Evolutionary conservation across 2,888 invertebrate species (phyloP).

Genomic region (Andrena marginata): DNA sequence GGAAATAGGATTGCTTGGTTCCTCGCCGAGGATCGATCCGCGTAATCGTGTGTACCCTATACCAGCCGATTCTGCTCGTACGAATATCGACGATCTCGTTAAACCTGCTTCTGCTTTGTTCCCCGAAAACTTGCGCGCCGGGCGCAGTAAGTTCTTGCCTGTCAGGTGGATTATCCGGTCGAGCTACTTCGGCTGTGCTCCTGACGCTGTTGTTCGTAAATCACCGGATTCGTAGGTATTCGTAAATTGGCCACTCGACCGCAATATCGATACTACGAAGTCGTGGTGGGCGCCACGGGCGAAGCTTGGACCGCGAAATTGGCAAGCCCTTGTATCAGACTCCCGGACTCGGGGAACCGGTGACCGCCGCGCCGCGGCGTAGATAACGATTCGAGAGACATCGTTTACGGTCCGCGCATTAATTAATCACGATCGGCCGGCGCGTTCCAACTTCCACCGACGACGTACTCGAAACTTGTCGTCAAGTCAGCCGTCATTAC

Average conservation of each 20-base stretch:
- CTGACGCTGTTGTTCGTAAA: slow-evolving; percentile 55
- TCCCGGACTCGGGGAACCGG: slow-evolving; percentile 13
- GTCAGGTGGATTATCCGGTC: slow-evolving; percentile 52
- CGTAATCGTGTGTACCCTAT: background rate
- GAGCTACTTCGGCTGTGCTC: slow-evolving; percentile 21
- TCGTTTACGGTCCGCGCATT: slow-evolving; percentile 38
- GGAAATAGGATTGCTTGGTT: background rate
- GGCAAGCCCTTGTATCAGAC: slow-evolving; percentile 42
- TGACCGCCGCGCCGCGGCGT: background rate
- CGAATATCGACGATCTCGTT: slow-evolving; percentile 46
- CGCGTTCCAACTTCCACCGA: background rate
- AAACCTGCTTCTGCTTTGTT: slow-evolving; percentile 39
- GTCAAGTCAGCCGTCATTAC: slow-evolving; percentile 1
- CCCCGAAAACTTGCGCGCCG: background rate
- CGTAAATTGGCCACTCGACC: slow-evolving; percentile 67
- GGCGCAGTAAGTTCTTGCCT: slow-evolving; percentile 15
- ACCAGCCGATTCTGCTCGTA: slow-evolving; percentile 5
- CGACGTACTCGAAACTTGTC: background rate
- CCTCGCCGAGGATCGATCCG: background rate
- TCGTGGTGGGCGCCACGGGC: slow-evolving; percentile 14
- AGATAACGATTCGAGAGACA: slow-evolving; percentile 42
- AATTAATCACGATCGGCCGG: slow-evolving; percentile 50
- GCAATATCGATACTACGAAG: slow-evolving; percentile 62
- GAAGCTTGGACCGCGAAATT: slow-evolving; percentile 54
- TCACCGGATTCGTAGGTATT: slow-evolving; percentile 60